Conservation (phyloP, 2,113 vertebrate species). For the Camelus bactrianus region DNA sequence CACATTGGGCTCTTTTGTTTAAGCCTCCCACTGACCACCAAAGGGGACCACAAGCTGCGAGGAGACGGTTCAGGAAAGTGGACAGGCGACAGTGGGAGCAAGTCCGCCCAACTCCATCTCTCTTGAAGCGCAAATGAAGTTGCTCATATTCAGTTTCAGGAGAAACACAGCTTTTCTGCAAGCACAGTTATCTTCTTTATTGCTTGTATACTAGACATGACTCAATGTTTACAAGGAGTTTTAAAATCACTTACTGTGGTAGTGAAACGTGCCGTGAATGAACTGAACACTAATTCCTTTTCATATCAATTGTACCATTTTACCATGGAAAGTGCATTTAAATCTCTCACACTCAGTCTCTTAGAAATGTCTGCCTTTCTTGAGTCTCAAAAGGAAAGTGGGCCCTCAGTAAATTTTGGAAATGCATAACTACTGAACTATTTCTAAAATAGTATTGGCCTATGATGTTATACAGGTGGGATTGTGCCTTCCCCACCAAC, state of each 20-base stretch:
- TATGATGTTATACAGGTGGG: not conserved
- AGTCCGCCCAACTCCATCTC: not conserved
- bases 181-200: not conserved
- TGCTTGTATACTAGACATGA: not conserved
- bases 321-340: not conserved
- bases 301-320: not conserved
- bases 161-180: slow-evolving; percentile 3
- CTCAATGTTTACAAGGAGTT: not conserved
- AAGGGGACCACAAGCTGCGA: slow-evolving; percentile 66
- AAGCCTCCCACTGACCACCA: slow-evolving; percentile 82
- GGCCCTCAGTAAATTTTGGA: not conserved
- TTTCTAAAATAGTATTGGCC: not conserved
- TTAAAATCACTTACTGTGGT: not conserved
- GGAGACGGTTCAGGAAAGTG: not conserved
- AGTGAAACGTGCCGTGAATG: not conserved
- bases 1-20: slow-evolving; percentile 85
- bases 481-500: not conserved
- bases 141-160: slow-evolving; percentile 51
- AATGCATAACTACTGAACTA: not conserved
- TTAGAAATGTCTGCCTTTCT: not conserved
- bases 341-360: not conserved
- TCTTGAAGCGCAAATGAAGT: slow-evolving; percentile 43
- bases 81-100: not conserved
- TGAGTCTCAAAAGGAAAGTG: not conserved
- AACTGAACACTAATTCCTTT: not conserved